phyloP scores from a whole-genome alignment of 2,113 vertebrate genomes.

The Hipposideros armiger region DNA sequence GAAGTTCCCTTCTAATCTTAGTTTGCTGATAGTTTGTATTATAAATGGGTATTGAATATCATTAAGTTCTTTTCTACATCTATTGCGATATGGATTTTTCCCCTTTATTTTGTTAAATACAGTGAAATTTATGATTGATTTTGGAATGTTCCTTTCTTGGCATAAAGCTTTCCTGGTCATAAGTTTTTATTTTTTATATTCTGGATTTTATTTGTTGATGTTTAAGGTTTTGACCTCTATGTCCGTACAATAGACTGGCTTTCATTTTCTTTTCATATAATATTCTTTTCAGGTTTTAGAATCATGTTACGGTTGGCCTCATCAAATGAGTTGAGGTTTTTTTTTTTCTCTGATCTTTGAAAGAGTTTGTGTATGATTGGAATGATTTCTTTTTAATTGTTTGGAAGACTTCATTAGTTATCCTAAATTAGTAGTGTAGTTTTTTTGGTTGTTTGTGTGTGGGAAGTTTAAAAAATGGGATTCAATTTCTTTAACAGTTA shows the following conservation, averaged over 20 bases:
- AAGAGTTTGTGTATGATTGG: not conserved
- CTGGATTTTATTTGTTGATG: not conserved
- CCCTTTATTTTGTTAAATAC: not conserved
- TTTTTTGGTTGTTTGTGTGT: not conserved
- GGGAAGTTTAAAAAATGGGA: slow-evolving; percentile 9
- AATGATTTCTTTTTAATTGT: slow-evolving; percentile 48
- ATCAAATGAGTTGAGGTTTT: not conserved
- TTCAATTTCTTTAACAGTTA: slow-evolving; percentile 31
- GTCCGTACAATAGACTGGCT: not conserved
- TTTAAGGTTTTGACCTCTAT: slow-evolving; percentile 25
- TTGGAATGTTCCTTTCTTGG: not conserved
- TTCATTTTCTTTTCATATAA: slow-evolving; percentile 28
- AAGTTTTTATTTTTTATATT: slow-evolving; percentile 44
- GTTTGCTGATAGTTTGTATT: not conserved
- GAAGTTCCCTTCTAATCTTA: not conserved
- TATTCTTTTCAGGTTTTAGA: slow-evolving; percentile 47
- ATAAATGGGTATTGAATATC: not conserved
- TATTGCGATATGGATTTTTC: not conserved
- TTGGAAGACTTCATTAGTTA: slow-evolving; percentile 15
- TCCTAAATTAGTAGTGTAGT: not conserved
- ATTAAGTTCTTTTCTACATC: not conserved
- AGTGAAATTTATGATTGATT: not conserved
- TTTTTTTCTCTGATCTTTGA: not conserved
- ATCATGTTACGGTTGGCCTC: not conserved
- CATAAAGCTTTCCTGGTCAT: not conserved